phyloP scores from a whole-genome alignment of 2,888 invertebrate genomes.

The Tipula vernalis region DNA sequence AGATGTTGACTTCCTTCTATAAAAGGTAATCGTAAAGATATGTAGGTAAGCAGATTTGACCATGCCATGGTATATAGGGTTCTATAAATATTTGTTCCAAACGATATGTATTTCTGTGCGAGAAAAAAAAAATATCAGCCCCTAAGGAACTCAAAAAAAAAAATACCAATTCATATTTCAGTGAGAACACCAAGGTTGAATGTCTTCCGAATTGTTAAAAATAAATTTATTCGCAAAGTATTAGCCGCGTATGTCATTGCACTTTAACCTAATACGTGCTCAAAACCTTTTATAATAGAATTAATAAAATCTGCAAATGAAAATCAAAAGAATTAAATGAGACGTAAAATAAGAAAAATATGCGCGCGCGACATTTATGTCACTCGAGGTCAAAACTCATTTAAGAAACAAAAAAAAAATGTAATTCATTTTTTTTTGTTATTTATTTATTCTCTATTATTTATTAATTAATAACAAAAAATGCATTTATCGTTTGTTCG shows the following conservation, averaged over 20 bases:
- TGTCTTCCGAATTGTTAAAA: no score
- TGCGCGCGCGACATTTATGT: neutral
- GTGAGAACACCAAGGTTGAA: neutral
- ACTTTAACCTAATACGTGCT: neutral
- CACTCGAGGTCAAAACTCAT: neutral
- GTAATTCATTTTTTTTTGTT: neutral
- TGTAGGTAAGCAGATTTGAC: no score
- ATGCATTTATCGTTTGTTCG: neutral
- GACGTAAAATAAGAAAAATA: neutral
- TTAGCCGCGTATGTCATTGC: neutral
- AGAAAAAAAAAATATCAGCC: no score
- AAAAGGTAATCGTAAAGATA: no score
- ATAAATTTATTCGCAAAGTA: neutral
- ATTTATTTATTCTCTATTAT: neutral
- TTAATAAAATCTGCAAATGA: neutral
- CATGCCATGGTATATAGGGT: no score
- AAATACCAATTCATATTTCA: neutral
- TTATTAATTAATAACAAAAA: neutral
- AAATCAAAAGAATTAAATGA: neutral
- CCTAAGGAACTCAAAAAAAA: no score
- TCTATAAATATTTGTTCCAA: no score
- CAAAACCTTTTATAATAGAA: neutral
- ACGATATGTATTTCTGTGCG: no score
- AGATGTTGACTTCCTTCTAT: no score
- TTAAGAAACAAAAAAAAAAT: neutral